phyloP scores from a whole-genome alignment of 2,113 vertebrate species.

The Meriones unguiculatus region DNA sequence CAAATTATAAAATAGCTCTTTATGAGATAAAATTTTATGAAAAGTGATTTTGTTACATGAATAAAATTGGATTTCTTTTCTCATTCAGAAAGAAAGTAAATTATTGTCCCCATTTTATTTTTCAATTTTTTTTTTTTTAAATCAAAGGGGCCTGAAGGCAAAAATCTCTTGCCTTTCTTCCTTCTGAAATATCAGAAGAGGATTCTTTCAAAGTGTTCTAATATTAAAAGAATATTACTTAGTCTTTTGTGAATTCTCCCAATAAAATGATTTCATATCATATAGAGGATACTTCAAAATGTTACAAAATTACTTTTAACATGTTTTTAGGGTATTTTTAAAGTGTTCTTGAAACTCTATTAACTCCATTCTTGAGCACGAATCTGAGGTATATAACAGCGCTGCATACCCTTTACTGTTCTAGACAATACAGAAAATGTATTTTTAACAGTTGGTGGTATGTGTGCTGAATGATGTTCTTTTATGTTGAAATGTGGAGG shows the following conservation, averaged over 20 bases:
- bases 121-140: neutral
- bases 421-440: neutral
- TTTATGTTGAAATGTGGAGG: neutral
- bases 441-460: neutral
- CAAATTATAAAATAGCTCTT: neutral
- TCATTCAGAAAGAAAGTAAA: neutral
- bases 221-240: neutral
- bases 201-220: neutral
- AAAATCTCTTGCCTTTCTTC: neutral
- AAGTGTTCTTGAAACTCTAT: neutral
- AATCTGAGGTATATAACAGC: neutral
- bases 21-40: slow-evolving; percentile 4
- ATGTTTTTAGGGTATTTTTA: neutral
- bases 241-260: neutral
- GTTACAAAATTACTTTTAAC: neutral
- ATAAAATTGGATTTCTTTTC: neutral
- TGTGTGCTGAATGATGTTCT: neutral
- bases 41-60: neutral
- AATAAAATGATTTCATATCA: neutral
- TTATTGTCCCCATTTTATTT: neutral
- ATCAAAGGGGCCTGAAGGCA: neutral
- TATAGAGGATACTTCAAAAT: neutral
- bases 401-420: neutral
- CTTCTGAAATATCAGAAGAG: neutral
- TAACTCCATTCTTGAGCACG: neutral